Evolutionary conservation across 2,888 invertebrate genomes (phyloP).

Genomic region (Nyleta sp.): DNA sequence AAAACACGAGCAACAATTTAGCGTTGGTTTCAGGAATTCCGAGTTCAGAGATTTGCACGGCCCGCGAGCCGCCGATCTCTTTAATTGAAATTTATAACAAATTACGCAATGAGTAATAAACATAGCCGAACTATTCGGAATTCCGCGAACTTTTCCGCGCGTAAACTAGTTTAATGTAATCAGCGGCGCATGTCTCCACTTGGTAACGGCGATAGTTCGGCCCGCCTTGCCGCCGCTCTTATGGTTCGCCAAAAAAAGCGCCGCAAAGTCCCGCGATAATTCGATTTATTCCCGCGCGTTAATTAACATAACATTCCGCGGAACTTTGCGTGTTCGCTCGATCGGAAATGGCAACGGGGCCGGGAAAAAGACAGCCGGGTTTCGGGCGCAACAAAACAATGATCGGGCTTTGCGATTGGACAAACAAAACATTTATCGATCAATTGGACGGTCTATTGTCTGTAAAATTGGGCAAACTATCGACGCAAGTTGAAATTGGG

Average conservation of each 20-base stretch:
- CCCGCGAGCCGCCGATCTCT: background rate
- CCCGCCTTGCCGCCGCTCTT: slow-evolving; percentile 13
- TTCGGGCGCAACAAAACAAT: too few species aligned
- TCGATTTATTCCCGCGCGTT: background rate
- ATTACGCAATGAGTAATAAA: slow-evolving; percentile 36
- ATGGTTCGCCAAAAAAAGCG: background rate
- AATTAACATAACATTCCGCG: slow-evolving; percentile 5
- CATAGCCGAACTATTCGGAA: slow-evolving; percentile 25
- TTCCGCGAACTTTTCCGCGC: slow-evolving; percentile 29
- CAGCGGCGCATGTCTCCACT: slow-evolving; percentile 21
- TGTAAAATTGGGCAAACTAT: slow-evolving; percentile 52
- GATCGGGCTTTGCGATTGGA: slow-evolving; percentile 35
- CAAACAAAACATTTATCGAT: slow-evolving; percentile 56
- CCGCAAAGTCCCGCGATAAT: too few species aligned
- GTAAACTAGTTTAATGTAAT: slow-evolving; percentile 36
- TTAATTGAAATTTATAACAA: slow-evolving; percentile 37
- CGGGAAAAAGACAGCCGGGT: slow-evolving; percentile 3
- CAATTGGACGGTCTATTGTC: slow-evolving; percentile 49
- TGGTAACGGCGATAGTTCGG: slow-evolving; percentile 13
- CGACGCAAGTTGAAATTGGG: slow-evolving; percentile 47
- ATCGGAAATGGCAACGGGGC: background rate
- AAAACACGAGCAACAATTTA: too few species aligned
- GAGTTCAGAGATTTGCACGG: too few species aligned
- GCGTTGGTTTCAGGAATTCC: background rate
- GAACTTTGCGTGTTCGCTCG: slow-evolving; percentile 1